Evolutionary conservation across 2,113 vertebrate species (phyloP), one percentile per base, ranked within the genome.

Genomic region (Apodemus sylvaticus): DNA sequence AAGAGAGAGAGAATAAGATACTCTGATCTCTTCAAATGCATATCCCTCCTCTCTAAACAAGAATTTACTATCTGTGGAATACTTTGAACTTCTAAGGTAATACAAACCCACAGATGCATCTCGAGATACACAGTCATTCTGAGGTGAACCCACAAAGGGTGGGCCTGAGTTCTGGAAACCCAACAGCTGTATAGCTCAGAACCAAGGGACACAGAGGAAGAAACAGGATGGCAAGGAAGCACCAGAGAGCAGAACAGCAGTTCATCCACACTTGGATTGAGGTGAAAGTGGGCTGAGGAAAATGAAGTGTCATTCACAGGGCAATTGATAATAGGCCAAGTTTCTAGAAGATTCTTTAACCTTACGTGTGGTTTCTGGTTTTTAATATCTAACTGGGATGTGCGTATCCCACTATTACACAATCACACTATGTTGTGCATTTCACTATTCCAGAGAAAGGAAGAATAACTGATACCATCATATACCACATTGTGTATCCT

Each of bases 291-390:
- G 16, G 77, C 12, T 66, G 26, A 79, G 31, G 81, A 36, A n/a
- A 73, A 19, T 5, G 8, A 62, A 86, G 3, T 60, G 16, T 26
- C 16, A n/a, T 17, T 77, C 34, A 62, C 83, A 55, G 5, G 45
- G 53, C 8, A 55, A 42, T 20, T n/a, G 64, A 24, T 42, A 48
- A 10, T 29, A 51, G 39, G 7, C 71, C 39, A 73, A 62, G 19
- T 78, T 87, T 91, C 26, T 39, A 83, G 60, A 62, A 74, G 39
- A 29, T 87, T 77, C 22, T 39, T 93, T 77, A 58, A 81, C 66
- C 29, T 89, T 53, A 92, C 70, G 10, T 10, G 5, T 86, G 60
- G 66, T 82, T 89, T 95, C 90, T 86, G 92, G 48, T 77, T 81
- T 86, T 90, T 62, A 73, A 86, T 91, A 19, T 86, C 34, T 45